Evolutionary conservation across 1,140 invertebrate species (phyloP).

Genomic region (Halesus radiatus): DNA sequence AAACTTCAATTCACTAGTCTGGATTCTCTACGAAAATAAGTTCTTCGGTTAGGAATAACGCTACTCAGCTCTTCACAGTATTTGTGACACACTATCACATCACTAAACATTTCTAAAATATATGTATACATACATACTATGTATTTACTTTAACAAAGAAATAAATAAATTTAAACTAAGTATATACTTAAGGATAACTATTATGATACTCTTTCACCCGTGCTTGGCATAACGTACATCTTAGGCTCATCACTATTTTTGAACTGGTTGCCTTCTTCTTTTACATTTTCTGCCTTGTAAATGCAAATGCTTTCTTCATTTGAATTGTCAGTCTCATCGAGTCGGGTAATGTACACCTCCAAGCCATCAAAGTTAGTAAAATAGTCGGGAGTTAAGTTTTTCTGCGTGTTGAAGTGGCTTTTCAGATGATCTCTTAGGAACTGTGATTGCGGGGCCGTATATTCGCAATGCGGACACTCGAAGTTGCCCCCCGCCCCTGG

Average conservation of each 20-base stretch:
- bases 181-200: too few relatives aligned
- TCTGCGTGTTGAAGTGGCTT: constrained; percentile 79
- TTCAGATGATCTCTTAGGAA: constrained; percentile 85
- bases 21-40: neutral
- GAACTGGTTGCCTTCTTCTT: constrained; percentile 56
- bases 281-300: constrained; percentile 62
- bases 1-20: too few relatives aligned
- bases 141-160: too few relatives aligned
- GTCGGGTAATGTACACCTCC: constrained; percentile 67
- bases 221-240: constrained; percentile 71
- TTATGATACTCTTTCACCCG: constrained; percentile 64
- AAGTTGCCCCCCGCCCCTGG: constrained; percentile 72
- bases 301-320: constrained; percentile 59
- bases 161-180: too few relatives aligned
- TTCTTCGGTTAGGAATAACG: neutral
- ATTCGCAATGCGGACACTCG: constrained; percentile 87
- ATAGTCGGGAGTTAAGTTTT: constrained; percentile 74
- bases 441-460: constrained; percentile 82
- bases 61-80: neutral
- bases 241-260: constrained; percentile 56
- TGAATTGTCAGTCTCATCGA: constrained; percentile 60
- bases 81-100: constrained; percentile 1
- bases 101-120: constrained; percentile 20
- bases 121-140: neutral
- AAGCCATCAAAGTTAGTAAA: constrained; percentile 73